Conservation (phyloP, 30 jellyfish, hydroid and myxozoan genomes). For the Catostylus mosaicus region DNA sequence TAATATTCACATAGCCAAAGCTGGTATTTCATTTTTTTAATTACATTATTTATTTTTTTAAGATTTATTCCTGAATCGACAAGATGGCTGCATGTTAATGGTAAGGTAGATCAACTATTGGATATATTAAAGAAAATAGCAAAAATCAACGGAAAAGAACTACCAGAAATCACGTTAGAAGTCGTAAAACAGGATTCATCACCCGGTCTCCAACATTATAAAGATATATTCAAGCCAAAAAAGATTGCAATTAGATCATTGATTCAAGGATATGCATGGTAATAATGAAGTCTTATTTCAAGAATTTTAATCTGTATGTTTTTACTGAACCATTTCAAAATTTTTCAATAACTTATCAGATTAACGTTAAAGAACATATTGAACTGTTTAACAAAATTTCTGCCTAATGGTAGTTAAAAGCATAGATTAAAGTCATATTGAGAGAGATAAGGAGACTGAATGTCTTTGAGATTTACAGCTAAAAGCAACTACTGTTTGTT, state of each 20-base stretch:
- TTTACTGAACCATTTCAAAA: too few relatives aligned
- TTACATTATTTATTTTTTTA: background rate
- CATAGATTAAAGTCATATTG: too few relatives aligned
- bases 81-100: conserved; percentile 76
- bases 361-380: too few relatives aligned
- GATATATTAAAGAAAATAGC: conserved; percentile 64
- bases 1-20: background rate
- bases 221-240: conserved; percentile 62
- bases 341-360: too few relatives aligned
- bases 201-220: conserved; percentile 16
- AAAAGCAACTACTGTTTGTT: too few relatives aligned
- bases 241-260: conserved; percentile 66
- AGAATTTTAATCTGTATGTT: too few relatives aligned
- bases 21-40: background rate
- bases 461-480: too few relatives aligned
- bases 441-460: too few relatives aligned
- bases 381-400: too few relatives aligned
- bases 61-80: conserved; percentile 88
- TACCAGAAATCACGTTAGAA: conserved; percentile 23
- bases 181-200: conserved; percentile 38
- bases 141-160: conserved; percentile 31
- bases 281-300: too few relatives aligned
- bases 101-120: conserved; percentile 67
- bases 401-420: too few relatives aligned
- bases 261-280: conserved; percentile 82